Evolutionary conservation across 2,888 invertebrate species (phyloP).

Genomic region (Cylloceria caligata): DNA sequence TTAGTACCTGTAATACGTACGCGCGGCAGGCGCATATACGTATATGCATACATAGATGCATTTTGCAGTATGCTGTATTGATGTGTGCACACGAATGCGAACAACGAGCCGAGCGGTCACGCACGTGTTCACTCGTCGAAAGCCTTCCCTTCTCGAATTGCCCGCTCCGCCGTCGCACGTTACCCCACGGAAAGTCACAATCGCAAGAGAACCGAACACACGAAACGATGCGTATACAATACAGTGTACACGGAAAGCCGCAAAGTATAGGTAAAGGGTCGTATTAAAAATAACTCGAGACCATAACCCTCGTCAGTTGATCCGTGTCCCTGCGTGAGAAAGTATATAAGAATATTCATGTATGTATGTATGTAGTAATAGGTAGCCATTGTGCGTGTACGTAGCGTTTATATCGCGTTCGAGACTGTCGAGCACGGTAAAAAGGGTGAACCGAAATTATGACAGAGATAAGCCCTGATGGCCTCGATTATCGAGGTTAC

Average conservation of each 20-base stretch:
- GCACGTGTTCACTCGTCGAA: slow-evolving; percentile 57
- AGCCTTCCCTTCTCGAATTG: slow-evolving; percentile 37
- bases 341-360: background rate
- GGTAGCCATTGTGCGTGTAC: slow-evolving; percentile 12
- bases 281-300: slow-evolving; percentile 65
- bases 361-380: background rate
- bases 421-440: background rate
- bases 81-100: slow-evolving; percentile 37
- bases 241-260: background rate
- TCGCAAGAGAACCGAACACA: slow-evolving; percentile 52
- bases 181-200: slow-evolving; percentile 58
- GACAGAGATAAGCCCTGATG: background rate
- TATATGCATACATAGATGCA: background rate
- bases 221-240: background rate
- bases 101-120: slow-evolving; percentile 60
- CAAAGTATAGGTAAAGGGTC: slow-evolving; percentile 53
- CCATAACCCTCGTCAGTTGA: slow-evolving; percentile 37
- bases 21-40: background rate
- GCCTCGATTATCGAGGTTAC: slow-evolving; percentile 36
- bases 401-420: slow-evolving; percentile 1
- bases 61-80: slow-evolving; percentile 25
- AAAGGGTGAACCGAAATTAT: slow-evolving; percentile 34
- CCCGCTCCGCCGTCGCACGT: slow-evolving; percentile 14
- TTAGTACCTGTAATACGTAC: slow-evolving; percentile 9
- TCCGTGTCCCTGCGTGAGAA: slow-evolving; percentile 39